A percentile compares a stretch with the other conserved stretches of the same genome.
These are phyloP conservation scores for Brienomyrus brachyistius DNA, from an alignment of 2,113 vertebrate genomes.

Conservation along the genomic window DNA sequence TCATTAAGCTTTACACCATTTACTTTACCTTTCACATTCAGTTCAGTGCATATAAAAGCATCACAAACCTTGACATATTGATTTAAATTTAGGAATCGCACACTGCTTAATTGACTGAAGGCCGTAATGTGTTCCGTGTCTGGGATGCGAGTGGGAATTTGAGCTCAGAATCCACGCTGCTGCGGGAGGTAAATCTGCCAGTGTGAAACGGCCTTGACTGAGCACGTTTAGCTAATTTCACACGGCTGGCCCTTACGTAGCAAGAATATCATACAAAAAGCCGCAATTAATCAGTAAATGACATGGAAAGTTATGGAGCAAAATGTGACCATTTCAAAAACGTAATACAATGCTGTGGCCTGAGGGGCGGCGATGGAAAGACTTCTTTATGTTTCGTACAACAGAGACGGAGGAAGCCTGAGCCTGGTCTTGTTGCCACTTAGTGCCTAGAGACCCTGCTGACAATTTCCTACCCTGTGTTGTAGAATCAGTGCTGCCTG, in stretches of 20 bases:
- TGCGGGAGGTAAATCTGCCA: constrained; percentile 6
- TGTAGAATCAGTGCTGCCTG: constrained; percentile 61
- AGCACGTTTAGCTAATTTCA: constrained; percentile 2
- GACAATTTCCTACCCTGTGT: constrained; percentile 59
- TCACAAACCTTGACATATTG: not conserved
- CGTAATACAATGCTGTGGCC: constrained; percentile 41
- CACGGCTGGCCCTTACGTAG: not conserved
- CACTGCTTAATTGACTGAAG: not conserved
- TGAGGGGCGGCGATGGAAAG: constrained; percentile 43
- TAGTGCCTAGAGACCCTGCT: constrained; percentile 47
- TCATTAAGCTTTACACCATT: not conserved
- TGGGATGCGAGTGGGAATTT: not conserved
- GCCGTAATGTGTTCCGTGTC: not conserved
- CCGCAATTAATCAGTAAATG: constrained; percentile 9
- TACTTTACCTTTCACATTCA: not conserved
- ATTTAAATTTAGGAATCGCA: not conserved
- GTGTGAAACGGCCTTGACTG: not conserved
- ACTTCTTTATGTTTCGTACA: constrained; percentile 55
- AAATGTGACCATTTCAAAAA: constrained; percentile 42
- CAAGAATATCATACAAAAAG: not conserved
- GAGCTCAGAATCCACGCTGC: not conserved
- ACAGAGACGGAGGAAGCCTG: constrained; percentile 46
- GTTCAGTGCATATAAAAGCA: not conserved
- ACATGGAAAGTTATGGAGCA: constrained; percentile 35
- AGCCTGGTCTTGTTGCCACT: constrained; percentile 54